These are phyloP conservation scores for Drosophila ambigua DNA, from an alignment of 1,140 invertebrate genomes.

Conservation along the genomic window DNA sequence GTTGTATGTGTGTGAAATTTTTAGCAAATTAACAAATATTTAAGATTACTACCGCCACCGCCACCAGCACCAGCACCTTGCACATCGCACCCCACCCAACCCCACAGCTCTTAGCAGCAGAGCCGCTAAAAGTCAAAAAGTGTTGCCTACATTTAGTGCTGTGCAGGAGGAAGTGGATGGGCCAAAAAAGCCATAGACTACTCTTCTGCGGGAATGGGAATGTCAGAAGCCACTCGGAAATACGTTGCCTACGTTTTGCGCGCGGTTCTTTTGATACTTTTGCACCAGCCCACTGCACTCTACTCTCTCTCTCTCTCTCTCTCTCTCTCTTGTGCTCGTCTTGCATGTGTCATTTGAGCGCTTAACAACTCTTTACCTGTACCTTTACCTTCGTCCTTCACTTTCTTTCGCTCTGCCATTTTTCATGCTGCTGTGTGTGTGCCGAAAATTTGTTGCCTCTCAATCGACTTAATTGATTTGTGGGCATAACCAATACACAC, in stretches of 20 bases:
- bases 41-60: neutral
- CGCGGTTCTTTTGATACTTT: no score
- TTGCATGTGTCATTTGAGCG: no score
- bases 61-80: no score
- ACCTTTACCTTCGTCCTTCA: conserved; percentile 4
- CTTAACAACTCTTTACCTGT: conserved; percentile 40
- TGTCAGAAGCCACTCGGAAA: no score
- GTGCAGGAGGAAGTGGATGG: neutral
- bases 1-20: conserved; percentile 4
- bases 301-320: no score
- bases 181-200: conserved; percentile 6
- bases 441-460: conserved; percentile 46
- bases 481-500: conserved; percentile 79
- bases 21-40: conserved; percentile 21
- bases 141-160: conserved; percentile 22
- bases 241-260: no score
- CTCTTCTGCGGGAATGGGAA: conserved; percentile 5
- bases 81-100: neutral
- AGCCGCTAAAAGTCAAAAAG: neutral
- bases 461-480: conserved; percentile 84
- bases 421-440: neutral
- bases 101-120: neutral
- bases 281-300: no score
- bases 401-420: conserved; percentile 1
- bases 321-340: no score